phyloP scores from a whole-genome alignment of 2,113 vertebrate species.

The Oreotrochilus melanogaster region DNA sequence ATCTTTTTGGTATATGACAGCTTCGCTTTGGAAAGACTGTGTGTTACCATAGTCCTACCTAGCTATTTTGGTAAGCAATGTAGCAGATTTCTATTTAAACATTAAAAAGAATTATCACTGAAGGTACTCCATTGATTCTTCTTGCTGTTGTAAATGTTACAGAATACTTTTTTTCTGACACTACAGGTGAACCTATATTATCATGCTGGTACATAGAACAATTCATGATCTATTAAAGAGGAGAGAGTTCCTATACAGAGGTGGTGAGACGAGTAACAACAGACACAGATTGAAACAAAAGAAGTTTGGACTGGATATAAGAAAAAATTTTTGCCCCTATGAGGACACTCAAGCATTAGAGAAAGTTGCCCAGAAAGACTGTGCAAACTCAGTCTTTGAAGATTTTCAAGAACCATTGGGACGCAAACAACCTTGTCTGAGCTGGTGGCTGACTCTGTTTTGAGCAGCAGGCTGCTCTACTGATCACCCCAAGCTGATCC shows the following conservation, averaged over 20 bases:
- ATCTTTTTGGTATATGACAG: background rate
- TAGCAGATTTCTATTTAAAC: background rate
- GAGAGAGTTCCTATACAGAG: rapidly evolving
- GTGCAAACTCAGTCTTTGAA: background rate
- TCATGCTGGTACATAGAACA: background rate
- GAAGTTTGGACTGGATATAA: background rate
- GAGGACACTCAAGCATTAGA: background rate
- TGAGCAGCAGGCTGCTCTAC: background rate
- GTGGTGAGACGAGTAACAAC: background rate
- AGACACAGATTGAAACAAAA: background rate
- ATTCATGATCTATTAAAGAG: background rate
- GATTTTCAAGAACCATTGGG: background rate
- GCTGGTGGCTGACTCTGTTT: background rate
- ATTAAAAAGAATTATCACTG: background rate
- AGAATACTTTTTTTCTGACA: background rate
- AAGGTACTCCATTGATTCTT: background rate
- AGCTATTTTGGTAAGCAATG: background rate
- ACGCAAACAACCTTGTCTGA: background rate
- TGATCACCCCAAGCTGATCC: background rate
- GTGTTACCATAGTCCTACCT: background rate
- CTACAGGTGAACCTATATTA: rapidly evolving
- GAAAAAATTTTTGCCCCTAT: background rate
- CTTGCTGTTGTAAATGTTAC: background rate
- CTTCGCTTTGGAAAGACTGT: background rate
- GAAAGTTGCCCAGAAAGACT: background rate